A percentile compares a stretch with the other conserved stretches of the same genome.
Conservation (phyloP, 2,888 invertebrate species). For the Rhagonycha fulva region DNA sequence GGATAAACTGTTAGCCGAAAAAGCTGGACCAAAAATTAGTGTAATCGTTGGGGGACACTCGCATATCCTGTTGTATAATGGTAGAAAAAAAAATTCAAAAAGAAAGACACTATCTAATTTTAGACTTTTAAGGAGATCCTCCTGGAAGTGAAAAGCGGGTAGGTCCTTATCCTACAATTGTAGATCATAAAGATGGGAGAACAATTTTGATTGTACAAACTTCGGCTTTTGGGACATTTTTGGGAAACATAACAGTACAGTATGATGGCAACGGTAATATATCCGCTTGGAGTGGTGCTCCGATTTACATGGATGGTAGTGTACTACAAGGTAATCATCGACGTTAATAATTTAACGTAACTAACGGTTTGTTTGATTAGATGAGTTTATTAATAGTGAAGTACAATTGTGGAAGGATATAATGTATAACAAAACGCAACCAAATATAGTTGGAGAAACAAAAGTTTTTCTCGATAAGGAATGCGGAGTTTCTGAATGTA, state of each 20-base stretch:
- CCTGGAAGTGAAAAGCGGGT: slow-evolving; percentile 60
- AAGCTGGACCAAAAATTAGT: slow-evolving; percentile 70
- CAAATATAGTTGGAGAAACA: slow-evolving; percentile 60
- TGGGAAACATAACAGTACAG: slow-evolving; percentile 75
- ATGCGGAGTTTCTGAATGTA: slow-evolving; percentile 70
- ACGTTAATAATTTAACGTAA: too few relatives aligned
- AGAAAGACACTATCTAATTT: background rate
- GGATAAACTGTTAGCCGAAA: slow-evolving; percentile 68
- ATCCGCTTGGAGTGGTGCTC: slow-evolving; percentile 67
- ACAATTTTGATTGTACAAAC: slow-evolving; percentile 73
- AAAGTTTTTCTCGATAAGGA: slow-evolving; percentile 60
- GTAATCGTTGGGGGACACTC: slow-evolving; percentile 87
- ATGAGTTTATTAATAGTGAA: slow-evolving; percentile 61
- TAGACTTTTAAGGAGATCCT: slow-evolving; percentile 11
- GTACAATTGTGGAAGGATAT: slow-evolving; percentile 63
- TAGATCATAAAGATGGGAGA: slow-evolving; percentile 61
- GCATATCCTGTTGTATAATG: slow-evolving; percentile 76
- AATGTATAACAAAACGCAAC: slow-evolving; percentile 60
- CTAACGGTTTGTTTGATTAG: slow-evolving; percentile 48
- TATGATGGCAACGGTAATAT: slow-evolving; percentile 73
- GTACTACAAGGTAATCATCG: slow-evolving; percentile 50
- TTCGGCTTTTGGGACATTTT: slow-evolving; percentile 72
- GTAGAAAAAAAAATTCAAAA: slow-evolving; percentile 30
- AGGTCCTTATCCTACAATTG: slow-evolving; percentile 74
- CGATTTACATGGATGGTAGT: slow-evolving; percentile 66